Percentiles rank a stretch among this genome's conserved stretches.
phyloP scores from a whole-genome alignment of 1,140 invertebrate genomes.

The Scaptodrosophila lebanonensis region DNA sequence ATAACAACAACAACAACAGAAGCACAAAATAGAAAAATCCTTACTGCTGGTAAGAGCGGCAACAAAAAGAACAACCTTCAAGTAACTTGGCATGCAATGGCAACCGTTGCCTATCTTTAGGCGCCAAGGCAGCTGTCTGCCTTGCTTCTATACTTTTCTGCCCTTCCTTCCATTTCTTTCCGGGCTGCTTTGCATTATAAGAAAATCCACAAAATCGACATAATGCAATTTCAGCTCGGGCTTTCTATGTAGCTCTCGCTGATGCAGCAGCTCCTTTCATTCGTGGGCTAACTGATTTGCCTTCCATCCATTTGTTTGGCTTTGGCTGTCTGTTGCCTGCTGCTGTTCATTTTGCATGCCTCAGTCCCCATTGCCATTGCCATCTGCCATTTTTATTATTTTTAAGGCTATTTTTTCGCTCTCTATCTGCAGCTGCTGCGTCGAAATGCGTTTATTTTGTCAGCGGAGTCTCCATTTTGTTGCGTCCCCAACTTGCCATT shows the following conservation, averaged over 20 bases:
- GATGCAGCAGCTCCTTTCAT: slow-evolving; percentile 29
- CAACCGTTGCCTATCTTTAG: slow-evolving; percentile 1
- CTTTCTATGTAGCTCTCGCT: too few species aligned
- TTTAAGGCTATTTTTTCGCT: slow-evolving; percentile 33
- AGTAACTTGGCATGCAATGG: too few species aligned
- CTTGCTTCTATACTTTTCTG: slow-evolving; percentile 6
- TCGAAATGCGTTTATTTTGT: too few species aligned
- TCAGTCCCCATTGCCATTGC: background rate
- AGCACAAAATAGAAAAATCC: too few species aligned
- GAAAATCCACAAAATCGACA: slow-evolving; percentile 68
- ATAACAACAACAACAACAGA: slow-evolving; percentile 6
- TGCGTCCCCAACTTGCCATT: too few species aligned
- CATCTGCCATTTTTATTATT: slow-evolving; percentile 14
- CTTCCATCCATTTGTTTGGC: too few species aligned
- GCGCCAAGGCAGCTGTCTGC: too few species aligned
- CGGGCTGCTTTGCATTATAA: slow-evolving; percentile 11
- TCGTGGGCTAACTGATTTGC: too few species aligned
- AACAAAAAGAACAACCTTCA: too few species aligned
- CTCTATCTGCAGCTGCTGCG: background rate
- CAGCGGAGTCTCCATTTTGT: too few species aligned
- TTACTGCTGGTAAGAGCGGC: too few species aligned
- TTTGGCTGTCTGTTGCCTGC: background rate
- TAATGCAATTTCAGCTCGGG: slow-evolving; percentile 65
- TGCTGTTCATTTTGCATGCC: slow-evolving; percentile 18
- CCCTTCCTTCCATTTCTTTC: slow-evolving; percentile 7